A percentile compares a stretch with the other conserved stretches of the same genome.
Evolutionary conservation across 2,797 vertebrate species (phyloP).

Genomic region (Phoxinus dragarum): DNA sequence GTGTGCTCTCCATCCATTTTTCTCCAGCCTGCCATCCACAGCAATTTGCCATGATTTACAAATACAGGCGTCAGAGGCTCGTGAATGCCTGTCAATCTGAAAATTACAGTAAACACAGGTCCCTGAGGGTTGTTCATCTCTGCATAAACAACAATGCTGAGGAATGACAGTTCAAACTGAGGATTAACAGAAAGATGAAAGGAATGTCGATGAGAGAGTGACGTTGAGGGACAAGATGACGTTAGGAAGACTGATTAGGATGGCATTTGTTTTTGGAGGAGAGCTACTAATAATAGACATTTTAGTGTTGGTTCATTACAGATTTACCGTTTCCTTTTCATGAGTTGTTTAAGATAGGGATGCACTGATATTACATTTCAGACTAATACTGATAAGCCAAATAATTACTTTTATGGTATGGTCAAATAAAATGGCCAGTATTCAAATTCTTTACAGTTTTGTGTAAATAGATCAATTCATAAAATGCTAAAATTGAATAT

Average conservation of each 20-base stretch:
- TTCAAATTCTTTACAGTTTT: neutral
- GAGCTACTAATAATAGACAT: slow-evolving; percentile 73
- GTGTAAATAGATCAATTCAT: neutral
- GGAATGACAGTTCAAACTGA: slow-evolving; percentile 38
- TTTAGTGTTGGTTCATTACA: slow-evolving; percentile 13
- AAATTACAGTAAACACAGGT: neutral
- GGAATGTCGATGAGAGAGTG: slow-evolving; percentile 75
- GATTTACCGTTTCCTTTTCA: neutral
- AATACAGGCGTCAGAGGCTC: neutral
- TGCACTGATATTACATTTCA: neutral
- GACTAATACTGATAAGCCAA: neutral
- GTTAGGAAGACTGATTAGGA: slow-evolving; percentile 65
- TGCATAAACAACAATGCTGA: slow-evolving; percentile 10
- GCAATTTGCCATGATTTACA: slow-evolving; percentile 38
- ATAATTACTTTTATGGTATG: neutral
- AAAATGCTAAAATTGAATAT: neutral
- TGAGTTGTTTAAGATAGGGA: neutral
- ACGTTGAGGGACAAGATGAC: slow-evolving; percentile 59
- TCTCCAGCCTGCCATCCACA: slow-evolving; percentile 43
- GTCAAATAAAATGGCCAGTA: neutral
- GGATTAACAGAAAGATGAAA: slow-evolving; percentile 73
- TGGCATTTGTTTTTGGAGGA: slow-evolving; percentile 68
- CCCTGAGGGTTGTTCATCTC: slow-evolving; percentile 1
- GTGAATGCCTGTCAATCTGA: slow-evolving; percentile 10
- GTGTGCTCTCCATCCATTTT: slow-evolving; percentile 47